Conservation (phyloP, 2,113 vertebrate species). For the Struthio camelus region DNA sequence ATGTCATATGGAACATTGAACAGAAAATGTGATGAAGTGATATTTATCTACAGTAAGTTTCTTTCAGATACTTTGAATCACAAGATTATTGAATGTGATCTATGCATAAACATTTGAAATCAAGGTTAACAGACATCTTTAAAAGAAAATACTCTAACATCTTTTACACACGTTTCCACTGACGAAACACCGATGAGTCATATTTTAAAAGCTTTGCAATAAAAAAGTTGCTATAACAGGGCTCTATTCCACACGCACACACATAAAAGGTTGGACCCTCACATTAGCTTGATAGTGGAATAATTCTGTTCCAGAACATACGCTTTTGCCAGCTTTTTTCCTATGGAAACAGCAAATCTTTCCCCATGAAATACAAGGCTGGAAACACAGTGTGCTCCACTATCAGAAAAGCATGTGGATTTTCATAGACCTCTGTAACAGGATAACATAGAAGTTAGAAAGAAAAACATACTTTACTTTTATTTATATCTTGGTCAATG, state of each 20-base stretch:
- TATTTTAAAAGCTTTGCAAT: conserved; percentile 43
- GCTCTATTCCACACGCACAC: not conserved
- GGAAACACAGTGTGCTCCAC: conserved; percentile 2
- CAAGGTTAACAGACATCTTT: conserved; percentile 4
- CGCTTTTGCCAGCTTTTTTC: not conserved
- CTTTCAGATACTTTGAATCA: not conserved
- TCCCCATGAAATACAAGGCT: not conserved
- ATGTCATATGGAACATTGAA: not conserved
- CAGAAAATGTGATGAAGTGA: not conserved
- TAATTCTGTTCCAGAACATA: conserved; percentile 36
- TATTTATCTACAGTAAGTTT: not conserved
- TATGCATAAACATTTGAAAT: conserved; percentile 14
- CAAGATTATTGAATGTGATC: not conserved
- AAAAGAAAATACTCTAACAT: conserved; percentile 4
- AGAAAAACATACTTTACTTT: not conserved
- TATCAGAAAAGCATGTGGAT: conserved; percentile 40
- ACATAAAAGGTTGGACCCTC: conserved; percentile 13
- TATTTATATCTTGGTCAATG: not conserved
- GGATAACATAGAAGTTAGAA: conserved; percentile 34
- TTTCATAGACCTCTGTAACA: conserved; percentile 13
- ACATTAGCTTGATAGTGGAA: conserved; percentile 45
- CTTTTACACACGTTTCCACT: conserved; percentile 28
- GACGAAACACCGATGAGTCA: conserved; percentile 7
- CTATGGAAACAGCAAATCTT: conserved; percentile 33
- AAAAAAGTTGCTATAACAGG: conserved; percentile 48